Base-by-base conservation (phyloP, 1,140 invertebrate species). In the Hylyphantes graminicola region DNA sequence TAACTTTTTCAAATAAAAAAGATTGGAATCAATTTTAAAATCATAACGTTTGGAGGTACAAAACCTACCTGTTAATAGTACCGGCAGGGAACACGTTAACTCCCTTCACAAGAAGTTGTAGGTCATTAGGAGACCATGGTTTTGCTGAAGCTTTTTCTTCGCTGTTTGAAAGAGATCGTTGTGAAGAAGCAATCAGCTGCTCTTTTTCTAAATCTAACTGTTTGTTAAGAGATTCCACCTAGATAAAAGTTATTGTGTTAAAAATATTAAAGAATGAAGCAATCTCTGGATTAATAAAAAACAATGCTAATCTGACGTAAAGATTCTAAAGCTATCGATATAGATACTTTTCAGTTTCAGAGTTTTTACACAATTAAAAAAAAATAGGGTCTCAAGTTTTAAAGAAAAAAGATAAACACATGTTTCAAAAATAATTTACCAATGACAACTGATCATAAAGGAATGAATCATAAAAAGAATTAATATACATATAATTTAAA, bases 61-160 rank as follows among this genome's bases (percentile, higher is more conserved):
- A 74, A 9, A 68, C 76, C 82, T 83, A 92, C 87, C 96, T 92
- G 88, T 98, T 95, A 89, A 94, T 95, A 0, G 97, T 99, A 15
- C 98, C 97, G 63, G 97, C 96, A 0, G 98, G 97, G 89, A 98
- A 99, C 3, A 99, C 89, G 91, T 98, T 98, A 0, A 98, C 96
- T 55, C 96, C 97, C 90, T 99, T 99, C 19, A 98, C 97, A 0
- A 99, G 91, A 17, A 97, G 89, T 87, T 97, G 95, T 0, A 96
- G 90, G 87, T 99, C 96, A 76, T 93, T 92, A 73, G 93, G 92
- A 19, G 91, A 93, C 97, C 97, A 99, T 9, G 92, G 90, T 10
- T 89, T 86, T 50, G 85, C 77, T 35, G 17, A 53, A 8, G 75
- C 79, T 21, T 86, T 86, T 10, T 86, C 76, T 7, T 72, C 83